A percentile compares a stretch with the other conserved stretches of the same genome.
Evolutionary conservation across 2,888 invertebrate species (phyloP).

Genomic region (Temnothorax rugatulus): DNA sequence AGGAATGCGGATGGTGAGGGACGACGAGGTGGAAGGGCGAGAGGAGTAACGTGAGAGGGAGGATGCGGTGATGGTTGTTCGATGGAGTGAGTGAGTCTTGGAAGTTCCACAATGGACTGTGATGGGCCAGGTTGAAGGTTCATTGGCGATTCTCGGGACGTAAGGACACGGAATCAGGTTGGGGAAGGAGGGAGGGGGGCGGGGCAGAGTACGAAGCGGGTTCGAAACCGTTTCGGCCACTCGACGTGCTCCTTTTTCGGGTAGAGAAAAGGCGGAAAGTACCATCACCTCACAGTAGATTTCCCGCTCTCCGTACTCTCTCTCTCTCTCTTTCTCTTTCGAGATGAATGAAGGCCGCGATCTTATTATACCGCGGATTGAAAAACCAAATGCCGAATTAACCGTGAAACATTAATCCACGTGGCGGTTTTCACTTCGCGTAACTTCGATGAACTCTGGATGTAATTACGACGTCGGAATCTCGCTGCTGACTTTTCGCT

Average conservation of each 20-base stretch:
- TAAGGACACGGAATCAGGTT: conserved; percentile 68
- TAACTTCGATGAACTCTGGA: conserved; percentile 23
- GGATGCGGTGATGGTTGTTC: conserved; percentile 37
- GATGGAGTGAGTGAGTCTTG: conserved; percentile 57
- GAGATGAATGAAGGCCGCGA: conserved; percentile 10
- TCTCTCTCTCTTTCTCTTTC: too few species aligned
- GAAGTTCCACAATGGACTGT: conserved; percentile 74
- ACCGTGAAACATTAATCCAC: conserved; percentile 45
- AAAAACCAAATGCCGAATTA: conserved; percentile 23
- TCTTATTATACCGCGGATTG: conserved; percentile 30
- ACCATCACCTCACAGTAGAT: conserved; percentile 13
- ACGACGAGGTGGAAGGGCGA: conserved; percentile 18
- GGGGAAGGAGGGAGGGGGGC: not conserved
- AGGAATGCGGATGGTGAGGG: conserved; percentile 48
- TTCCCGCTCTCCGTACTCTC: not conserved
- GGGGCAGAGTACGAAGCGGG: conserved; percentile 47
- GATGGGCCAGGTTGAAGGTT: conserved; percentile 73
- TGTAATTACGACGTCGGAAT: conserved; percentile 55
- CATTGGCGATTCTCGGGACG: conserved; percentile 77
- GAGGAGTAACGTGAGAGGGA: conserved; percentile 18
- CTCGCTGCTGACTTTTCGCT: conserved; percentile 36
- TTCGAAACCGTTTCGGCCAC: conserved; percentile 30
- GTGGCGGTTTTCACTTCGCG: conserved; percentile 8
- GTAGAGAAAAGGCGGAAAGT: conserved; percentile 24
- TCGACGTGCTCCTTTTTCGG: conserved; percentile 34